Conservation (phyloP, 2,113 vertebrate genomes). For the Xiphias gladius region DNA sequence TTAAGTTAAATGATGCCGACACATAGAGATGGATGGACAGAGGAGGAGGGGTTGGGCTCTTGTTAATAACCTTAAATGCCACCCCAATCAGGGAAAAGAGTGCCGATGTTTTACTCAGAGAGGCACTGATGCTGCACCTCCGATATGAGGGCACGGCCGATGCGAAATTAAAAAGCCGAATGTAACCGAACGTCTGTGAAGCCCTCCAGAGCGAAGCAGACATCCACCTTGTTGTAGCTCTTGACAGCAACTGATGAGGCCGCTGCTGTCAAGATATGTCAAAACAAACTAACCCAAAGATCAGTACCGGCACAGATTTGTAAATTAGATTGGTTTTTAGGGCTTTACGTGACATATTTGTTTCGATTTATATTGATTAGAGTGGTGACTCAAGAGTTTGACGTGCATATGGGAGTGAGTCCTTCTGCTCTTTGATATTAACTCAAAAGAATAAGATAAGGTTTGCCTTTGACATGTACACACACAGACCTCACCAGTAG, state of each 20-base stretch:
- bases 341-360: not conserved
- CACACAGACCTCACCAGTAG: no score
- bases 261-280: not conserved
- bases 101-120: constrained; percentile 33
- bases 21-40: constrained; percentile 29
- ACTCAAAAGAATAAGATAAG: no score
- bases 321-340: not conserved
- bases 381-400: not conserved
- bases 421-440: no score
- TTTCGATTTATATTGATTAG: not conserved
- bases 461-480: no score
- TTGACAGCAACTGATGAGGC: not conserved
- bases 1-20: constrained; percentile 52
- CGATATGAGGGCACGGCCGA: constrained; percentile 3
- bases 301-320: not conserved
- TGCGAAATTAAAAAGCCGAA: constrained; percentile 32
- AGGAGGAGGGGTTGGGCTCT: not conserved
- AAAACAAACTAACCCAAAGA: not conserved
- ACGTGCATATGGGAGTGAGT: not conserved
- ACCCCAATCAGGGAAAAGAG: constrained; percentile 34
- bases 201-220: not conserved
- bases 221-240: not conserved
- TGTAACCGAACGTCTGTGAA: constrained; percentile 5
- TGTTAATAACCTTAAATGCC: constrained; percentile 53
- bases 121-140: constrained; percentile 7